Percentiles rank a stretch among this genome's conserved stretches.
These are phyloP conservation scores for Lepidocyrtinus sp. DNA, from an alignment of 2,888 invertebrate genomes.

Conservation along the genomic window DNA sequence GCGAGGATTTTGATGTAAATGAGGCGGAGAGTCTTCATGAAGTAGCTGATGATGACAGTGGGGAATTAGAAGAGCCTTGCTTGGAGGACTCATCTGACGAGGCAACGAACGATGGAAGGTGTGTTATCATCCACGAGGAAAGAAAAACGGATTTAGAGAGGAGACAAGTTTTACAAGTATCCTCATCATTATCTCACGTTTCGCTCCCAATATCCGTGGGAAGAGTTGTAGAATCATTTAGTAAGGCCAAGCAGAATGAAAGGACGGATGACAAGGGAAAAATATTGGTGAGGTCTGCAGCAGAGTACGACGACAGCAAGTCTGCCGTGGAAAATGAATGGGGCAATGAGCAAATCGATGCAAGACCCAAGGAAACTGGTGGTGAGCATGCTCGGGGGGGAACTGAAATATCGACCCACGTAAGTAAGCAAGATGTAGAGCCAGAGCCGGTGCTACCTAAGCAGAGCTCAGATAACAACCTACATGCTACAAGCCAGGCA, in stretches of 20 bases:
- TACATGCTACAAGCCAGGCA: slow-evolving; percentile 40
- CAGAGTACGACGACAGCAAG: slow-evolving; percentile 48
- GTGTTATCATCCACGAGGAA: slow-evolving; percentile 57
- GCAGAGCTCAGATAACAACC: slow-evolving; percentile 38
- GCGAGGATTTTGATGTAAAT: slow-evolving; percentile 35
- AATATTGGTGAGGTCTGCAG: slow-evolving; percentile 24
- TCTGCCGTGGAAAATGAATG: slow-evolving; percentile 62
- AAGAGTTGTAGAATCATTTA: slow-evolving; percentile 32
- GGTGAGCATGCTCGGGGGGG: slow-evolving; percentile 69
- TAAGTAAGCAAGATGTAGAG: slow-evolving; percentile 62
- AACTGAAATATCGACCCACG: slow-evolving; percentile 70
- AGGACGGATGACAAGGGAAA: neutral
- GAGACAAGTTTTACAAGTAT: slow-evolving; percentile 30
- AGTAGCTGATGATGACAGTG: slow-evolving; percentile 27
- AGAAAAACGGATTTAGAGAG: slow-evolving; percentile 50
- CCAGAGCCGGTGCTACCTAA: slow-evolving; percentile 53
- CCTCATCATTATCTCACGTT: no score
- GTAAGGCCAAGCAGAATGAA: slow-evolving; percentile 25
- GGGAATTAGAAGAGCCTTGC: slow-evolving; percentile 38
- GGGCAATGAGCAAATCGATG: slow-evolving; percentile 62
- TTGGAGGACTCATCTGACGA: slow-evolving; percentile 61
- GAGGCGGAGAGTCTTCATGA: slow-evolving; percentile 22
- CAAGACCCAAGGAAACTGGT: slow-evolving; percentile 53
- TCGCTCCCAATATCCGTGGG: slow-evolving; percentile 20
- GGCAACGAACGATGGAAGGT: slow-evolving; percentile 64